A percentile compares a stretch with the other conserved stretches of the same genome.
phyloP scores from a whole-genome alignment of 2,888 invertebrate species.

The Salpingus planirostris region DNA sequence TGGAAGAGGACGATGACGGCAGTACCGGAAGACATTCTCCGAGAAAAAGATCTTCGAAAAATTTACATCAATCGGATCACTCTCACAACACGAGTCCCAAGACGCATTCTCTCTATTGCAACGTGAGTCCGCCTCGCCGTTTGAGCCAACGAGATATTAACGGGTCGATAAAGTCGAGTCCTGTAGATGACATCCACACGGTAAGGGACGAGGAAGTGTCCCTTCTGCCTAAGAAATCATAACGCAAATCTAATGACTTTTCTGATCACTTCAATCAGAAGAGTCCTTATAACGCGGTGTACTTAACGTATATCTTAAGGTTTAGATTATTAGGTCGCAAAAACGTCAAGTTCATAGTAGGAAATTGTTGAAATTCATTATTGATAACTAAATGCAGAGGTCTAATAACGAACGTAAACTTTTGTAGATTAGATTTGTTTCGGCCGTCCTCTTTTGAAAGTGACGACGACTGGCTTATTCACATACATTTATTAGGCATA shows the following conservation, averaged over 20 bases:
- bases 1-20: conserved; percentile 67
- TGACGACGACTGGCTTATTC: no score
- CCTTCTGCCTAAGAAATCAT: conserved; percentile 36
- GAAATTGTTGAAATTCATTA: no score
- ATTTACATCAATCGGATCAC: conserved; percentile 11
- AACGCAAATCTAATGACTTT: conserved; percentile 26
- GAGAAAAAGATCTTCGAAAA: conserved; percentile 26
- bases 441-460: no score
- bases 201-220: conserved; percentile 33
- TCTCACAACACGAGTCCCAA: conserved; percentile 26
- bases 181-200: conserved; percentile 22
- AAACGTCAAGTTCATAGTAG: no score
- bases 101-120: conserved; percentile 29
- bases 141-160: conserved; percentile 31
- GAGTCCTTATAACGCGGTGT: conserved; percentile 8
- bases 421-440: no score
- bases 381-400: no score
- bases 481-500: no score
- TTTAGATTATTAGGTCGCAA: no score
- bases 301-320: conserved; percentile 9
- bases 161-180: conserved; percentile 31
- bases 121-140: conserved; percentile 30
- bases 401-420: no score
- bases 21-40: conserved; percentile 39
- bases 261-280: conserved; percentile 7